Conservation (phyloP, 1,140 invertebrate species). For the Drosophila ohnishii region DNA sequence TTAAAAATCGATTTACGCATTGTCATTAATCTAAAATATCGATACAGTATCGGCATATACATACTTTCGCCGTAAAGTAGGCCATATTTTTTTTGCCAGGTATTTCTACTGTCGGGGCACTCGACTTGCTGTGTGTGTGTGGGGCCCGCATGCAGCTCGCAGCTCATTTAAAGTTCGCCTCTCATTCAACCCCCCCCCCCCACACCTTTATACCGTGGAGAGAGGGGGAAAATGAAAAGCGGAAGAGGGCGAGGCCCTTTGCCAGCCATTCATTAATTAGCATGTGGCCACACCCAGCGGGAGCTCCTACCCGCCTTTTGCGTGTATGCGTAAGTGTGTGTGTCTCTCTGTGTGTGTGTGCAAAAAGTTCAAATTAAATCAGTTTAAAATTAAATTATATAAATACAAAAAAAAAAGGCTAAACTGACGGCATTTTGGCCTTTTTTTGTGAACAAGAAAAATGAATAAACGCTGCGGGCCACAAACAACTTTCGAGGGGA, state of each 20-base stretch:
- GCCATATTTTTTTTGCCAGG: not conserved
- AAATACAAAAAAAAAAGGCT: conserved; percentile 52
- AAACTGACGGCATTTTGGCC: conserved; percentile 40
- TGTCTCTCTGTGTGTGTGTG: conserved; percentile 7
- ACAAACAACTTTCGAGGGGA: conserved; percentile 27
- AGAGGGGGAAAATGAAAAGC: not conserved
- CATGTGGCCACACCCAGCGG: conserved; percentile 69
- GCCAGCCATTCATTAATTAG: conserved; percentile 74
- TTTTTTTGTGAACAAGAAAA: conserved; percentile 21
- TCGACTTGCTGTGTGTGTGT: not conserved
- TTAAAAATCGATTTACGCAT: too few species aligned
- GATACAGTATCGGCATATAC: not conserved
- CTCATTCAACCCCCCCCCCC: not conserved
- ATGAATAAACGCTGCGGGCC: conserved; percentile 66
- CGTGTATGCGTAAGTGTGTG: not conserved
- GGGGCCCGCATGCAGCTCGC: conserved; percentile 62
- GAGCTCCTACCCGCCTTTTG: conserved; percentile 40
- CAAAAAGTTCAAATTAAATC: conserved; percentile 45
- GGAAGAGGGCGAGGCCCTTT: conserved; percentile 39
- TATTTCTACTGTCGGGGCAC: not conserved
- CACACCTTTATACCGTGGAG: not conserved
- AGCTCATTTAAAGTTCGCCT: conserved; percentile 57
- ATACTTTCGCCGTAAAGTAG: not conserved
- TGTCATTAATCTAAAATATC: too few species aligned
- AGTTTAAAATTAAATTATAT: conserved; percentile 75